phyloP scores from a whole-genome alignment of 2,888 invertebrate genomes.

The Didymodactylos carnosus region DNA sequence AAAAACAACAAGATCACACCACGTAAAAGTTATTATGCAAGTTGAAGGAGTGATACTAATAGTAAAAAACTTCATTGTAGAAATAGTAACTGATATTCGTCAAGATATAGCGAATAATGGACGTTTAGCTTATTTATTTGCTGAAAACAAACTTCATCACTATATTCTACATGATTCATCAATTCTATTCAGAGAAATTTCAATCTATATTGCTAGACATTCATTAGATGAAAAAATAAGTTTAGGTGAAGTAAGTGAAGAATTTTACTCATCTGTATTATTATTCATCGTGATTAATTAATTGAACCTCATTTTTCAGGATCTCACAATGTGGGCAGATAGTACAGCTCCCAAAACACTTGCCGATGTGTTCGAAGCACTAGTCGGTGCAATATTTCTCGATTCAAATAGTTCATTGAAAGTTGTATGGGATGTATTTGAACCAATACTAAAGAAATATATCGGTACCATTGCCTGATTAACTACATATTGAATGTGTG shows the following conservation, averaged over 20 bases:
- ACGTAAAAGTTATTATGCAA: neutral
- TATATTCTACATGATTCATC: neutral
- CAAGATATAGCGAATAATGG: slow-evolving; percentile 16
- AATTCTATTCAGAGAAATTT: neutral
- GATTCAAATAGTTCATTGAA: slow-evolving; percentile 7
- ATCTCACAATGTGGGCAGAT: neutral
- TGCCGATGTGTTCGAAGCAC: slow-evolving; percentile 13
- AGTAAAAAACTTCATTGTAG: slow-evolving; percentile 6
- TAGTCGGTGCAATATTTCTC: slow-evolving; percentile 12
- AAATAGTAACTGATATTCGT: slow-evolving; percentile 15
- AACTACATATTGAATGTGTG: too few relatives aligned
- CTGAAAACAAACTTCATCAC: slow-evolving; percentile 1
- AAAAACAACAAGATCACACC: slow-evolving; percentile 3
- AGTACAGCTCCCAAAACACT: slow-evolving; percentile 6
- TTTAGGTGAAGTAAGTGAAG: neutral
- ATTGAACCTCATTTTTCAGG: neutral
- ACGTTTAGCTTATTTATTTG: slow-evolving; percentile 14
- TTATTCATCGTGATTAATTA: too few relatives aligned
- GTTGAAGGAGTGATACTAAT: neutral
- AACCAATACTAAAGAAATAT: slow-evolving; percentile 4
- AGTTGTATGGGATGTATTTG: slow-evolving; percentile 5
- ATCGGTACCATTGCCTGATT: too few relatives aligned
- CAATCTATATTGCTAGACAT: neutral
- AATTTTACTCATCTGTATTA: neutral
- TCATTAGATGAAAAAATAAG: neutral